Conservation (phyloP, 2,888 invertebrate species). For the Trachelus stipa region DNA sequence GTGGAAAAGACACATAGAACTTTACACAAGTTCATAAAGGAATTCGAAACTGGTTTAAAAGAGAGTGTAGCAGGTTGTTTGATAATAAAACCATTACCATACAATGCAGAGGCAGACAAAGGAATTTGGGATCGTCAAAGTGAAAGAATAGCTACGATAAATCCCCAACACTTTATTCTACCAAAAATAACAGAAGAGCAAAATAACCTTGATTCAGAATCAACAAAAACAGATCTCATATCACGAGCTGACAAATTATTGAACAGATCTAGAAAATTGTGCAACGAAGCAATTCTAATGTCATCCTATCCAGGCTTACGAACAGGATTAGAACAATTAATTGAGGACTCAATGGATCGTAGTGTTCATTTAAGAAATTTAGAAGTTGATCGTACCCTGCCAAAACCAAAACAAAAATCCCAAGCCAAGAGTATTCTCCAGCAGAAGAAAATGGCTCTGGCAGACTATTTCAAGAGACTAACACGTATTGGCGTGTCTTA, state of each 20-base stretch:
- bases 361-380: slow-evolving; percentile 76
- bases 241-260: slow-evolving; percentile 68
- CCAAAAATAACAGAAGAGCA: slow-evolving; percentile 2
- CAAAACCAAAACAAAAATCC: slow-evolving; percentile 81
- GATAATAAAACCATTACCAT: slow-evolving; percentile 62
- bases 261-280: slow-evolving; percentile 74
- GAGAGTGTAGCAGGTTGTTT: slow-evolving; percentile 46
- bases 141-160: slow-evolving; percentile 53
- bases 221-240: slow-evolving; percentile 52
- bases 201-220: not conserved
- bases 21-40: slow-evolving; percentile 86
- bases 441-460: slow-evolving; percentile 85
- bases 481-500: slow-evolving; percentile 83
- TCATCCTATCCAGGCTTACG: slow-evolving; percentile 73
- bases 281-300: slow-evolving; percentile 73
- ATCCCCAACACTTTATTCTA: slow-evolving; percentile 62
- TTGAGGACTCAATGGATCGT: slow-evolving; percentile 76
- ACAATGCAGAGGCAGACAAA: slow-evolving; percentile 55
- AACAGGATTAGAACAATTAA: slow-evolving; percentile 74
- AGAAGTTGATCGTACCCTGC: slow-evolving; percentile 68
- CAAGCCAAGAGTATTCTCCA: slow-evolving; percentile 85
- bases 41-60: slow-evolving; percentile 77
- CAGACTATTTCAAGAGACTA: slow-evolving; percentile 87
- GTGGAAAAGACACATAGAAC: slow-evolving; percentile 89
- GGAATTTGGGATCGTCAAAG: slow-evolving; percentile 60